These are phyloP conservation scores for Drymodes brunneopygia DNA, from an alignment of 2,113 vertebrate genomes.

Conservation along the genomic window DNA sequence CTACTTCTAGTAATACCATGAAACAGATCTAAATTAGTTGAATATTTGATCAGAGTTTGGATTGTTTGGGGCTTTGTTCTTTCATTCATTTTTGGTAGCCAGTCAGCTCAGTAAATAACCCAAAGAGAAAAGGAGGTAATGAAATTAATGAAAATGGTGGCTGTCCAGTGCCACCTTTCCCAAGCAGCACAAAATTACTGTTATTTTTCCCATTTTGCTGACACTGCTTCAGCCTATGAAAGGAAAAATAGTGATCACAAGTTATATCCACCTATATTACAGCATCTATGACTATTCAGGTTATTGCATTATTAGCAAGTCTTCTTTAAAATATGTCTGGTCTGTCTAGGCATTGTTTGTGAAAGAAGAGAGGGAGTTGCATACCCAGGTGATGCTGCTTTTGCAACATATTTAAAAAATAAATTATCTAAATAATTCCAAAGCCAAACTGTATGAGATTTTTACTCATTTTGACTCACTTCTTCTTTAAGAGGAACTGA, in stretches of 20 bases:
- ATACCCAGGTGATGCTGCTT: neutral
- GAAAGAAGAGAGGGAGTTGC: neutral
- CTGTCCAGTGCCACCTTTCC: neutral
- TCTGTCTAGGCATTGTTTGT: neutral
- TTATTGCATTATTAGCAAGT: neutral
- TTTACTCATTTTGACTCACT: neutral
- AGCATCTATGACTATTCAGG: neutral
- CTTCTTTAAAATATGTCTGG: neutral
- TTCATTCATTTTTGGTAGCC: neutral
- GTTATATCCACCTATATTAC: neutral
- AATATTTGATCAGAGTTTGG: neutral
- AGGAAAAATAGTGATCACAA: neutral
- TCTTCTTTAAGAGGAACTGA: too few species aligned
- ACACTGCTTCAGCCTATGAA: neutral
- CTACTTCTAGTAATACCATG: neutral
- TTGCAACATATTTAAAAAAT: neutral
- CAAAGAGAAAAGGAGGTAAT: neutral
- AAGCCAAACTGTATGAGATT: neutral
- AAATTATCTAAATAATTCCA: neutral
- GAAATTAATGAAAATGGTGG: neutral
- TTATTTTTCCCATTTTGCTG: neutral
- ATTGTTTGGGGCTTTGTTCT: accelerated
- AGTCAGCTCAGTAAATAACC: neutral
- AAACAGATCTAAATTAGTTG: neutral
- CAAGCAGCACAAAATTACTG: neutral